Evolutionary conservation across 2,888 invertebrate genomes (phyloP).

Genomic region (Rhingia rostrata): DNA sequence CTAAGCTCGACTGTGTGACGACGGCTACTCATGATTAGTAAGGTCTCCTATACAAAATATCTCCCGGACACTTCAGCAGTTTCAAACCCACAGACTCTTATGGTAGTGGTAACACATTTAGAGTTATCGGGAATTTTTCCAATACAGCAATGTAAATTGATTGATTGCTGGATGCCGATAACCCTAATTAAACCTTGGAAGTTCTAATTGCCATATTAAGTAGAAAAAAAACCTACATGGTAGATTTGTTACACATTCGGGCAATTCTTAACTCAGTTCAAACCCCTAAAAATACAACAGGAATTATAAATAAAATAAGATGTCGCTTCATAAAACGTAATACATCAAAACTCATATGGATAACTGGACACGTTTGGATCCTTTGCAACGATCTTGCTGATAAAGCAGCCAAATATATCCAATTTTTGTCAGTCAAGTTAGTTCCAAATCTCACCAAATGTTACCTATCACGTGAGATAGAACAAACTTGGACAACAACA

Average conservation of each 20-base stretch:
- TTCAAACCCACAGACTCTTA: no score
- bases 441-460: background rate
- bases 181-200: no score
- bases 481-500: no score
- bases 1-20: no score
- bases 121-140: no score
- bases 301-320: background rate
- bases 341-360: background rate
- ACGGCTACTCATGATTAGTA: no score
- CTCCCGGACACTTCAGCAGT: no score
- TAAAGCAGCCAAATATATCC: background rate
- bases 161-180: no score
- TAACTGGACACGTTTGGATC: background rate
- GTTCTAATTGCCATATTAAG: no score
- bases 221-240: background rate
- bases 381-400: background rate
- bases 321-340: background rate
- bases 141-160: no score
- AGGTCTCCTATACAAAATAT: no score
- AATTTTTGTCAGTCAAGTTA: background rate
- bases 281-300: background rate
- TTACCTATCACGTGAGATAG: background rate
- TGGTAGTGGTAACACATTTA: no score
- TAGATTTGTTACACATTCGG: background rate
- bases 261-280: background rate